These are phyloP conservation scores for Helicorthomorpha holstii DNA, from an alignment of 1,140 invertebrate genomes.

Conservation along the genomic window DNA sequence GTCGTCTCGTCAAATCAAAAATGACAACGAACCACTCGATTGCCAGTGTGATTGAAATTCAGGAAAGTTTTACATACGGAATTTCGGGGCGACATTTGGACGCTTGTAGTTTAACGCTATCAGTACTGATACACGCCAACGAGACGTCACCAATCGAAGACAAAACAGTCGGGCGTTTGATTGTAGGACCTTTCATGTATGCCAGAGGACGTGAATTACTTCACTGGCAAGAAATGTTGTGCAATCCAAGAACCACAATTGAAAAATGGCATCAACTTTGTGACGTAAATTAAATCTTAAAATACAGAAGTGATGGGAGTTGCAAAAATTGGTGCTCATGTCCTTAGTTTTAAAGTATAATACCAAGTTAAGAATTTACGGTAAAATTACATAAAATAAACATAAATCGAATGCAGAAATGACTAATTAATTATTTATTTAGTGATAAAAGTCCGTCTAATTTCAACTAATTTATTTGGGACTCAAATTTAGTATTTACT, in stretches of 20 bases:
- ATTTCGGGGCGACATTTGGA: slow-evolving; percentile 17
- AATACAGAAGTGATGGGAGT: too few relatives aligned
- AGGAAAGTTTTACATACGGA: slow-evolving; percentile 21
- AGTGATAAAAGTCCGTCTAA: too few relatives aligned
- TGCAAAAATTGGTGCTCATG: too few relatives aligned
- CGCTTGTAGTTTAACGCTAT: slow-evolving; percentile 17
- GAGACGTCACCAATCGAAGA: background rate
- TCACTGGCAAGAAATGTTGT: slow-evolving; percentile 55
- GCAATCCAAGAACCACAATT: slow-evolving; percentile 44
- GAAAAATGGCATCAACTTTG: slow-evolving; percentile 41
- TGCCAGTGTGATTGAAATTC: slow-evolving; percentile 15
- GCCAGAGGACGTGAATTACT: slow-evolving; percentile 53
- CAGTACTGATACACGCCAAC: slow-evolving; percentile 11
- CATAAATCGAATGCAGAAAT: too few relatives aligned
- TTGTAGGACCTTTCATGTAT: slow-evolving; percentile 64
- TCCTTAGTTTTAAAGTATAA: too few relatives aligned
- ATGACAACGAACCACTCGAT: slow-evolving; percentile 14
- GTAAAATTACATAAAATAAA: too few relatives aligned
- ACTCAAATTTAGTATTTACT: too few relatives aligned
- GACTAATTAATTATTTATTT: too few relatives aligned
- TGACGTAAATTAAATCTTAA: too few relatives aligned
- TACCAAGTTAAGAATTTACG: too few relatives aligned
- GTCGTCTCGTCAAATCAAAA: slow-evolving; percentile 19
- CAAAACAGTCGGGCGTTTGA: slow-evolving; percentile 38
- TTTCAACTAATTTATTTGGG: too few relatives aligned